Evolutionary conservation across 2,113 vertebrate species (phyloP).

Genomic region (Rhizomys pruinosus): DNA sequence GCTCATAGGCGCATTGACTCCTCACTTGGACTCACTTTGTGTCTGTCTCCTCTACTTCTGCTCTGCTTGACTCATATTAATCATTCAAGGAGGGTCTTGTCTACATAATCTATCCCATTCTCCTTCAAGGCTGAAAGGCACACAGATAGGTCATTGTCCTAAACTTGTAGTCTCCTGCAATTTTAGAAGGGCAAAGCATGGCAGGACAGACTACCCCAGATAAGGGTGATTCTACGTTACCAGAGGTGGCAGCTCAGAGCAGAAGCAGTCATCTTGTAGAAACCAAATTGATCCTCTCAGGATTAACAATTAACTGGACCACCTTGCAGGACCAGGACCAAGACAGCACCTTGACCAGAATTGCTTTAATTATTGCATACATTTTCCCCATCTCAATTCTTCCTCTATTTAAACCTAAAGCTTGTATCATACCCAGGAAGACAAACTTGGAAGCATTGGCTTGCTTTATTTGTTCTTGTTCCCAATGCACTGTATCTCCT

Average conservation of each 20-base stretch:
- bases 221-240: too few species aligned
- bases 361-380: not conserved
- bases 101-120: not conserved
- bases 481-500: too few species aligned
- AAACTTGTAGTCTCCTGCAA: not conserved
- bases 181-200: not conserved
- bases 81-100: not conserved
- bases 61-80: not conserved
- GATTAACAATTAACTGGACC: not conserved
- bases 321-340: not conserved
- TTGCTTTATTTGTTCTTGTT: too few species aligned
- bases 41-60: not conserved
- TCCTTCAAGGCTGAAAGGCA: not conserved
- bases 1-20: not conserved
- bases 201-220: not conserved
- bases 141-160: not conserved
- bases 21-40: not conserved
- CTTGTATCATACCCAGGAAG: not conserved
- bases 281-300: not conserved
- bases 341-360: not conserved
- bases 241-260: too few species aligned
- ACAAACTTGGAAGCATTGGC: not conserved
- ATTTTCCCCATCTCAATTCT: not conserved
- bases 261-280: not conserved
- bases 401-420: not conserved